Conservation (phyloP, 53 echinoderm and acorn worm genomes). For the Holothuria scabra region DNA sequence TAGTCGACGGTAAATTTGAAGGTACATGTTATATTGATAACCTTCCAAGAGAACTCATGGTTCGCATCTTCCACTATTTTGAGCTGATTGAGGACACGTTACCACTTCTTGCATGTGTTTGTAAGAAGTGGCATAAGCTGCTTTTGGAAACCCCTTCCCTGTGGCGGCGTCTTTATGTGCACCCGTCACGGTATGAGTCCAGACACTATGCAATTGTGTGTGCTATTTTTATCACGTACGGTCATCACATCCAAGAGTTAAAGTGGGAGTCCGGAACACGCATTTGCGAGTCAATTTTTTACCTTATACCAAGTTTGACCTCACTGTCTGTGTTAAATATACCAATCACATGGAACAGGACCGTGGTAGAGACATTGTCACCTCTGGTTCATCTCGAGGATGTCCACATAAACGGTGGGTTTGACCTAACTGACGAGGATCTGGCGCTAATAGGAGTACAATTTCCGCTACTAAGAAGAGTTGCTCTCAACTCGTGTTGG, state of each 20-base stretch:
- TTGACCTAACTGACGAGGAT: slow-evolving; percentile 82
- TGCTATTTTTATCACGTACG: slow-evolving; percentile 78
- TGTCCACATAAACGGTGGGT: slow-evolving; percentile 88
- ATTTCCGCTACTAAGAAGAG: slow-evolving; percentile 67
- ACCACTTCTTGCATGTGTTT: slow-evolving; percentile 79
- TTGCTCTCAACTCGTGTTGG: slow-evolving; percentile 90
- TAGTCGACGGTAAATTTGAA: no score
- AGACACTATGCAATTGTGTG: slow-evolving; percentile 63
- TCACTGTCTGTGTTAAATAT: slow-evolving; percentile 74
- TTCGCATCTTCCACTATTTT: slow-evolving; percentile 79
- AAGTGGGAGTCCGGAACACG: slow-evolving; percentile 84
- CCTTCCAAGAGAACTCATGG: slow-evolving; percentile 81
- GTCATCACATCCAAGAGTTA: slow-evolving; percentile 74
- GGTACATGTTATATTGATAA: slow-evolving; percentile 63
- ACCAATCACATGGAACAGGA: slow-evolving; percentile 86
- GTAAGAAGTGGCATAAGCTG: slow-evolving; percentile 85
- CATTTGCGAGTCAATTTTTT: slow-evolving; percentile 85
- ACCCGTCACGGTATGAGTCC: slow-evolving; percentile 52
- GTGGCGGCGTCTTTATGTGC: slow-evolving; percentile 76
- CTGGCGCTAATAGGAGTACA: slow-evolving; percentile 68
- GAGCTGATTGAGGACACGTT: slow-evolving; percentile 82
- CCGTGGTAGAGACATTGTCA: slow-evolving; percentile 79
- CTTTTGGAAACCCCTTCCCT: slow-evolving; percentile 71
- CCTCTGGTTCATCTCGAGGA: slow-evolving; percentile 74
- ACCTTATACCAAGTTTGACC: slow-evolving; percentile 74